These are phyloP conservation scores for Tokudaia tokunoshimensis DNA, from an alignment of 2,797 vertebrate species.

Conservation along the genomic window DNA sequence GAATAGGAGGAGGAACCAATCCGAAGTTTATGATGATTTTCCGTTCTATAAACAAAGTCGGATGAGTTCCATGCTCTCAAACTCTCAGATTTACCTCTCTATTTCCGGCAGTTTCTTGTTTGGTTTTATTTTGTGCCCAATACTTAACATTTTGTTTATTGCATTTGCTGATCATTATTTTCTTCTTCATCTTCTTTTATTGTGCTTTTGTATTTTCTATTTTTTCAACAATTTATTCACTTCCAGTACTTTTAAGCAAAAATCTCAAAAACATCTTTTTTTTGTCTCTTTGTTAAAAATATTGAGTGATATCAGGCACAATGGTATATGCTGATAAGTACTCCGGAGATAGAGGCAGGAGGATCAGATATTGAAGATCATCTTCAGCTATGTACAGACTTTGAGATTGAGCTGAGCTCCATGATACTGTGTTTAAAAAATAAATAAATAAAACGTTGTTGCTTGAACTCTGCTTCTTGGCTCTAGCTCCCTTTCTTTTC, in stretches of 20 bases:
- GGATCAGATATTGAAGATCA: not conserved
- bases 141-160: not conserved
- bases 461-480: not conserved
- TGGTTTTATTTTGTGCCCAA: not conserved
- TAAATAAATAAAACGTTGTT: not conserved
- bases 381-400: not conserved
- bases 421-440: not conserved
- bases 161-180: not conserved
- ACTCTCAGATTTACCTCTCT: constrained; percentile 32
- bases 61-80: constrained; percentile 24
- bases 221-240: constrained; percentile 12
- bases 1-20: constrained; percentile 69
- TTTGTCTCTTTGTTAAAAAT: not conserved
- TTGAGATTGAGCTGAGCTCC: not conserved
- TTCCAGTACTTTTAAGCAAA: constrained; percentile 8
- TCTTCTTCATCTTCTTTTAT: not conserved
- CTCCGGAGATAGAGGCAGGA: not conserved
- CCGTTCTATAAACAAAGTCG: constrained; percentile 71
- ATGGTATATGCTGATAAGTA: not conserved
- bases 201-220: constrained; percentile 11
- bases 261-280: not conserved
- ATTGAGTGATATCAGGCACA: not conserved
- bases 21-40: constrained; percentile 71
- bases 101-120: constrained; percentile 1
- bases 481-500: not conserved